Evolutionary conservation across 1,140 invertebrate genomes (phyloP), one percentile per base, ranked within the genome.

Genomic region (Drosophila punjabiensis): DNA sequence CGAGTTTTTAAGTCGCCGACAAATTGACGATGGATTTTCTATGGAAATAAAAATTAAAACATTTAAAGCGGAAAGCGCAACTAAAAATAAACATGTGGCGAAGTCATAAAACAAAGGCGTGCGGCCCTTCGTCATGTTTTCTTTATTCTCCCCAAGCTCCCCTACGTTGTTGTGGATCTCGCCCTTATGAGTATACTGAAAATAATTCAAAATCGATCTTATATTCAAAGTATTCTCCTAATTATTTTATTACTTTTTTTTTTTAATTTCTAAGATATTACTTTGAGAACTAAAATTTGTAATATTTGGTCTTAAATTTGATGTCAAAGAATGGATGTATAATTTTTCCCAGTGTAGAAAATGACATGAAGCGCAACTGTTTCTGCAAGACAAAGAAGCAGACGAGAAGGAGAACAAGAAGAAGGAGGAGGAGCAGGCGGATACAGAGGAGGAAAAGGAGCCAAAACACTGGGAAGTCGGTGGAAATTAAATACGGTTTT

Each of bases 401-500:
- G 32, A 71, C 35, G 10, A 58, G 28, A 52, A 33, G 52, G 62
- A 63, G 33, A 55, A 55, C 52, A 55, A 79, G 43, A 41, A 73
- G 35, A 52, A 55, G 18, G 39, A 47, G 52, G 45, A 39, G 45
- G 33, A 24, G 53, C 45, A 48, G 61, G 20, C 30, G 30, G 9
- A 64, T 43, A 28, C 33, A 18, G 24, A 39, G 50, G 24, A 8
- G 37, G 18, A 37, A n/a, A 47, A 77, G 70, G 70, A 75, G 59
- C 71, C 30, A n/a, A 10, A 53, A 37, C 59, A 73, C 48, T 62
- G 55, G 63, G 50, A 45, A 76, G 60, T 61, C 67, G 73, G 60
- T 90, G 85, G 85, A 90, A 89, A 89, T 82, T 73, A 76, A 71
- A 89, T 88, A 88, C 80, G 61, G 55, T 85, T 58, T 77, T 81